phyloP scores from a whole-genome alignment of 2,888 invertebrate genomes.

The Agonopterix subpropinquella region DNA sequence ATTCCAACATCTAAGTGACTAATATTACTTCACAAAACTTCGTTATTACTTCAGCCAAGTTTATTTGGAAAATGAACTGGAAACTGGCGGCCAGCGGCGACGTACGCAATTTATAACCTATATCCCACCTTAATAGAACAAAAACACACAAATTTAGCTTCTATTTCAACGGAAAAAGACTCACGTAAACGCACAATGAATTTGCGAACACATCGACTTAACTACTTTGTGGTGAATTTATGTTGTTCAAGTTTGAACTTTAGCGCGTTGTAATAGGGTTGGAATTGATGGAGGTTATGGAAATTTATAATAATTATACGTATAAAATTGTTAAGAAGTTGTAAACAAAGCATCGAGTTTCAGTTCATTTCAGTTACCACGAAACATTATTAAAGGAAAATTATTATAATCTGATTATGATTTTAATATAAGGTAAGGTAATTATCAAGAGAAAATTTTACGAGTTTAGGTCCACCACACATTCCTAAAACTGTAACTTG shows the following conservation, averaged over 20 bases:
- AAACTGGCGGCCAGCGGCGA: constrained; percentile 48
- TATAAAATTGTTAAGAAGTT: not conserved
- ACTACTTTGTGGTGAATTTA: not conserved
- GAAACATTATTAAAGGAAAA: too few species aligned
- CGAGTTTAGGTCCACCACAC: too few species aligned
- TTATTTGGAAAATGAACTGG: constrained; percentile 65
- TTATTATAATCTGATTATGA: too few species aligned
- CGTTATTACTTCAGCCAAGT: constrained; percentile 59
- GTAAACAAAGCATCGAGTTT: not conserved
- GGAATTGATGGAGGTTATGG: not conserved
- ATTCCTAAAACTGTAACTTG: too few species aligned
- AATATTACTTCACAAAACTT: constrained; percentile 55
- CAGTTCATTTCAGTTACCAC: not conserved
- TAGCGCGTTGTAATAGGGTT: not conserved
- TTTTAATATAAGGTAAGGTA: too few species aligned
- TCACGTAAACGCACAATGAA: not conserved
- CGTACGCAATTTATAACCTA: constrained; percentile 45
- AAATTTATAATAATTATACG: not conserved
- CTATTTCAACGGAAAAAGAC: constrained; percentile 19
- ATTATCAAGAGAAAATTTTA: too few species aligned
- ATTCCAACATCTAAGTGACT: constrained; percentile 12
- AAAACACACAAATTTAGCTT: constrained; percentile 24
- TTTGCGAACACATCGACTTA: not conserved
- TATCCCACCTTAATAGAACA: constrained; percentile 15
- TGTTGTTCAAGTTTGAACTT: constrained; percentile 1